Percentiles rank a stretch among this genome's conserved stretches.
Evolutionary conservation across 1,140 invertebrate genomes (phyloP).

Genomic region (Eciton burchellii): DNA sequence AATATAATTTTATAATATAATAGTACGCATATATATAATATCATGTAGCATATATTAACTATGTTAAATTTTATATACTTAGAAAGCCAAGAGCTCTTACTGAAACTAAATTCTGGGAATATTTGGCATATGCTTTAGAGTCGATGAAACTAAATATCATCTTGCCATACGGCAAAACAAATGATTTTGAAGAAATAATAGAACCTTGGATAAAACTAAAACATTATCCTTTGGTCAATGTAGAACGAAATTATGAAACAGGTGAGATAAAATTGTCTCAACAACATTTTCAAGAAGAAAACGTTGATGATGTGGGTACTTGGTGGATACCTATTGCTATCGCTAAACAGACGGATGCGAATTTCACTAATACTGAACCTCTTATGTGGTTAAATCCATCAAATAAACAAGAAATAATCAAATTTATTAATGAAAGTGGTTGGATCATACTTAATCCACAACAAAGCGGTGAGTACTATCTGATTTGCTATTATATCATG

Average conservation of each 20-base stretch:
- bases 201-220: slow-evolving; percentile 90
- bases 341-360: too few relatives aligned
- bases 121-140: not conserved
- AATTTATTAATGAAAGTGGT: too few relatives aligned
- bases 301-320: too few relatives aligned
- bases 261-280: not conserved
- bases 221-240: slow-evolving; percentile 89
- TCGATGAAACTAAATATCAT: slow-evolving; percentile 64
- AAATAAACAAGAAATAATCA: too few relatives aligned
- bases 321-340: too few relatives aligned
- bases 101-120: not conserved
- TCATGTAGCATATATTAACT: not conserved
- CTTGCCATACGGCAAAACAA: slow-evolving; percentile 63
- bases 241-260: slow-evolving; percentile 83
- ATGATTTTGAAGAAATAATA: slow-evolving; percentile 85
- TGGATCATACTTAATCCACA: too few relatives aligned
- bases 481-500: too few relatives aligned
- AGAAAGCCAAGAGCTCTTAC: not conserved
- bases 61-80: not conserved
- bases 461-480: too few relatives aligned
- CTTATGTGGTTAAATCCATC: too few relatives aligned
- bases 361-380: too few relatives aligned
- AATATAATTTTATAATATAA: not conserved
- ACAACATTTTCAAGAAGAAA: too few relatives aligned
- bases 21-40: not conserved